Conservation (phyloP, 2,113 vertebrate genomes). For the Dromiciops gliroides region DNA sequence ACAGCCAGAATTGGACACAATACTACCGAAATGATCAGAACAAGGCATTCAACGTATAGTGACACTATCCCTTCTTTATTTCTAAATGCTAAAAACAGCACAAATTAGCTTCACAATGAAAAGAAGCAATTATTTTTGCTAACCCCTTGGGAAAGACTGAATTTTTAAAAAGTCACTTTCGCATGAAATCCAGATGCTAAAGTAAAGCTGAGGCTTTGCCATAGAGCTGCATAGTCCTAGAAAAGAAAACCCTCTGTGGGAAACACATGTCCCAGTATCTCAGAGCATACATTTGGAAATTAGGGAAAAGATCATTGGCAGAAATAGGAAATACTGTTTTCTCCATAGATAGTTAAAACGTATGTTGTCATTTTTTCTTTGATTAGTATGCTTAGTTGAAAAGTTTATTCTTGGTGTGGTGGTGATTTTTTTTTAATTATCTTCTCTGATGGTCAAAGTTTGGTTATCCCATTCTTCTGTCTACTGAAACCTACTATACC, state of each 20-base stretch:
- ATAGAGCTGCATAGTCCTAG: not conserved
- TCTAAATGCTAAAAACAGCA: not conserved
- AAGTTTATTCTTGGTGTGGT: not conserved
- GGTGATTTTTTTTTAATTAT: not conserved
- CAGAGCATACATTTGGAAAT: slow-evolving; percentile 7
- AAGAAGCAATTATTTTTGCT: not conserved
- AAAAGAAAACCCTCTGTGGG: not conserved
- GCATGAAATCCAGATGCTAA: slow-evolving; percentile 28
- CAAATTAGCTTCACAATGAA: not conserved
- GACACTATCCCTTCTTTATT: slow-evolving; percentile 12
- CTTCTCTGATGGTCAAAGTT: not conserved
- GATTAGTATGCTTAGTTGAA: not conserved
- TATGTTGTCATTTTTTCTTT: not conserved
- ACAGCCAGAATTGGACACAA: slow-evolving; percentile 1
- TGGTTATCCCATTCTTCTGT: not conserved
- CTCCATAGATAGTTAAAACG: not conserved
- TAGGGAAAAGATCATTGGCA: not conserved
- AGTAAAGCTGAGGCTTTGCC: not conserved
- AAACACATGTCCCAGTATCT: not conserved
- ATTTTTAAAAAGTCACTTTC: not conserved
- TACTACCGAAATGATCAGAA: not conserved
- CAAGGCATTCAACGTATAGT: slow-evolving; percentile 5
- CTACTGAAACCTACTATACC: not conserved
- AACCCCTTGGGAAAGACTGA: not conserved
- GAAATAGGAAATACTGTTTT: not conserved